Base-by-base conservation (phyloP, 2,888 invertebrate species). In the Torymus aiolomorphi region DNA sequence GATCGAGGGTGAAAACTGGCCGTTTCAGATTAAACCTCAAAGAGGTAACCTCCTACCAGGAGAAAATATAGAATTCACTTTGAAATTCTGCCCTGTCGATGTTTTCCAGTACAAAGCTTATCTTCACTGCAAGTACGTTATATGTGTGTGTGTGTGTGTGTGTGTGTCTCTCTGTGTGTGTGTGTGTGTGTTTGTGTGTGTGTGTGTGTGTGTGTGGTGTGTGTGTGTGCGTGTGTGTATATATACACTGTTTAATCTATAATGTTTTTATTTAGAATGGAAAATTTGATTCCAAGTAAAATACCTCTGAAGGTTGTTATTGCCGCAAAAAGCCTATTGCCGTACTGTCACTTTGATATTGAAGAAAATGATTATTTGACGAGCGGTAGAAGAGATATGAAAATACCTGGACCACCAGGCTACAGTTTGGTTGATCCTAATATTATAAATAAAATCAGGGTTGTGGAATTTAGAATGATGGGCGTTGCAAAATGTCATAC, bases 341-440 rank as follows among this genome's bases (percentile, higher is more conserved):
- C 95, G 0, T 93, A 93, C 84, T 95, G 94, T 85, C 95, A 95
- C 87, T 93, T 95, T 84, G 94, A 95, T 83, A 90, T 95, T 63
- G 93, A 93, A 82, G 93, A 93, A 79, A 94, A 93, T 70, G 93
- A 94, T 88, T 94, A 94, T 87, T 86, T 94, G 67, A 90, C 90
- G 2, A 91, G 91, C n/a, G 91, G 91, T 42, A 89, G 91, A 82
- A 91, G 92, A 70, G 91, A 91, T 81, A 81, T 85, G 2, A 88
- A 89, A 10, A 67, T 84, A 18, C 86, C 91, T 3, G 83, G 82
- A 24, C 84, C 85, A 56, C 62, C 84, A 82, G 87, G 86, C 66
- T 89, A 88, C 18, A 86, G 89, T 12, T 84, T 91, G 12, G 83
- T 76, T 14, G 88, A 90, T 71, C 86, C 87, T 10, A 86, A 90